These are phyloP conservation scores for Odontocerum albicorne DNA, from an alignment of 2,888 invertebrate species.

Conservation along the genomic window DNA sequence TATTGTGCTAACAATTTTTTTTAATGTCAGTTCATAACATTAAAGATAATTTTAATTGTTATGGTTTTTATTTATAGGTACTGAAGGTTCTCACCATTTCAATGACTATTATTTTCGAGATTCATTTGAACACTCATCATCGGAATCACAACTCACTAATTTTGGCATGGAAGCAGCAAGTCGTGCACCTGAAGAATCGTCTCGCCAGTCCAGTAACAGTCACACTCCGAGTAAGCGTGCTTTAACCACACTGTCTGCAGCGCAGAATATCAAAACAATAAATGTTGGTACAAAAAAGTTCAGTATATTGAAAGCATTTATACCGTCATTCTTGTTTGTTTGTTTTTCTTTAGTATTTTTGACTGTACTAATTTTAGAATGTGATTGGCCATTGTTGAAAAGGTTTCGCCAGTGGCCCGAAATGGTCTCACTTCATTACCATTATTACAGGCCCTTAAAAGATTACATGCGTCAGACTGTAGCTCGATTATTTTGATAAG, in stretches of 20 bases:
- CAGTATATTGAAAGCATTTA: slow-evolving; percentile 70
- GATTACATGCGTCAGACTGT: slow-evolving; percentile 70
- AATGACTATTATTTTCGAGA: slow-evolving; percentile 74
- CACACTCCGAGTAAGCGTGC: slow-evolving; percentile 46
- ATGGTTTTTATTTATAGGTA: slow-evolving; percentile 37
- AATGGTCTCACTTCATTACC: slow-evolving; percentile 71
- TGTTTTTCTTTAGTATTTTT: slow-evolving; percentile 67
- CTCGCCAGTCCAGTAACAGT: slow-evolving; percentile 52
- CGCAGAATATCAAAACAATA: slow-evolving; percentile 26
- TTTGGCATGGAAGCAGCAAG: slow-evolving; percentile 38
- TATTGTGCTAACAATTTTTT: no score
- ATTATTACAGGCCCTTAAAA: slow-evolving; percentile 83
- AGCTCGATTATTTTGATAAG: slow-evolving; percentile 65
- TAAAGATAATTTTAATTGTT: background rate
- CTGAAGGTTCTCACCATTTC: slow-evolving; percentile 45
- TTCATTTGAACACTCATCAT: slow-evolving; percentile 78
- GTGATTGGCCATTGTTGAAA: slow-evolving; percentile 72
- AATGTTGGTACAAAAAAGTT: slow-evolving; percentile 49
- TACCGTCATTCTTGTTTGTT: slow-evolving; percentile 77
- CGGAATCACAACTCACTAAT: slow-evolving; percentile 66
- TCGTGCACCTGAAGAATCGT: slow-evolving; percentile 41
- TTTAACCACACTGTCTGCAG: slow-evolving; percentile 37
- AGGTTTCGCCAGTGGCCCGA: slow-evolving; percentile 75
- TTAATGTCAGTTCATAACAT: no score
- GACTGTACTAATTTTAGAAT: slow-evolving; percentile 75